Conservation (phyloP, 2,888 invertebrate genomes). For the Perdita meconis region DNA sequence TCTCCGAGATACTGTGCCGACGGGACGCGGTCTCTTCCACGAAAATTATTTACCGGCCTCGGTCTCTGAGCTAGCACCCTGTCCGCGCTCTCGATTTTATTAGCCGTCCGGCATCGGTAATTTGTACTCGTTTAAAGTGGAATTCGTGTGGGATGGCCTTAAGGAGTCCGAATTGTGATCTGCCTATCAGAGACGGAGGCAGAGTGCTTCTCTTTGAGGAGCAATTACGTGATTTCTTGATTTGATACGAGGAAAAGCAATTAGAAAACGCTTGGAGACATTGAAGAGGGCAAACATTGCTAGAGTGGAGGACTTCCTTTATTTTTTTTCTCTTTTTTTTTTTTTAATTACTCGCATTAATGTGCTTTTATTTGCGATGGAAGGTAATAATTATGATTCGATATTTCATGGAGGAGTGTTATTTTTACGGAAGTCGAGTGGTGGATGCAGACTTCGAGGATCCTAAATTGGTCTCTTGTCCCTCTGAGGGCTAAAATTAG, state of each 20-base stretch:
- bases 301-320: too few species aligned
- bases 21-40: conserved; percentile 42
- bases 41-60: conserved; percentile 42
- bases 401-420: too few species aligned
- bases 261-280: too few species aligned
- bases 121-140: conserved; percentile 28
- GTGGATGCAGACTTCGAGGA: too few species aligned
- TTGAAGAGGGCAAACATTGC: too few species aligned
- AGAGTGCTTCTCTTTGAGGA: background rate
- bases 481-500: too few species aligned
- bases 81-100: conserved; percentile 5
- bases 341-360: too few species aligned
- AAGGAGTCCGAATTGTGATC: background rate
- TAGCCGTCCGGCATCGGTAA: conserved; percentile 7
- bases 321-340: too few species aligned
- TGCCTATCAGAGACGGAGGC: background rate
- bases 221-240: conserved; percentile 21
- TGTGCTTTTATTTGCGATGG: too few species aligned
- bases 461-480: too few species aligned
- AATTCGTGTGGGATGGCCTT: conserved; percentile 32
- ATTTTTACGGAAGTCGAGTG: too few species aligned
- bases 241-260: background rate
- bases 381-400: too few species aligned
- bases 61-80: background rate
- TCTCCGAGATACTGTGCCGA: conserved; percentile 70